Evolutionary conservation across 2,888 invertebrate species (phyloP), one percentile per base, ranked within the genome.

Genomic region (Oscheius onirici): DNA sequence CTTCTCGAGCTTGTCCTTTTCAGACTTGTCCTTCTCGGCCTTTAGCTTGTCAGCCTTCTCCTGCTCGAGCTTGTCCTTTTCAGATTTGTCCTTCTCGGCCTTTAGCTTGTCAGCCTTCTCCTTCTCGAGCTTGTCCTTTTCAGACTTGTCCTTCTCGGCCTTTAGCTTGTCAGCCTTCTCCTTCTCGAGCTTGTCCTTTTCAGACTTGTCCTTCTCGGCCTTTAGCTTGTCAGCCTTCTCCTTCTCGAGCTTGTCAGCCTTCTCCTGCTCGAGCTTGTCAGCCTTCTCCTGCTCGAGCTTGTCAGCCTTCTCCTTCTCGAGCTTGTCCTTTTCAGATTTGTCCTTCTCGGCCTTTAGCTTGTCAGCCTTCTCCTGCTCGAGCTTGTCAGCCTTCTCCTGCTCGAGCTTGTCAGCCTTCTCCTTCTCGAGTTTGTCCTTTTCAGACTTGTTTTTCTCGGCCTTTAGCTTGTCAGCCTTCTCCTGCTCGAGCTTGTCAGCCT

Each of bases 21-120:
- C 49, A 17, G 49, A 15, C 49, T 49, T 49, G 20, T 49, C 49
- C 49, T 49, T 49, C 49, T 49, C 49, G 49, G 22, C 10, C 49
- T 49, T 49, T 10, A 1, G n/a, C 22, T 13, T 34, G 5, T 34
- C 34, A 34, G 34, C 3, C 34, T 34, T 34, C 34, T n/a, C n/a
- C n/a, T n/a, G n/a, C n/a, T n/a, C n/a, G n/a, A 34, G 34, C 34
- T 49, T 22, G 22, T 17, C 49, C 49, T 49, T 49, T 22, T 49
- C 49, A 10, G 17, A 8, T 6, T 49, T 22, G 6, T 20, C 20
- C 17, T 49, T 49, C 10, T 17, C 49, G 6, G 17, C 49, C 49
- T 49, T 49, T 2, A 20, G 20, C 49, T 49, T 49, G 20, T 49
- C 49, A n/a, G n/a, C n/a, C n/a, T n/a, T n/a, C n/a, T n/a, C 49